Base-by-base conservation (phyloP, 2,888 invertebrate species). In the Orthonevra nobilis region DNA sequence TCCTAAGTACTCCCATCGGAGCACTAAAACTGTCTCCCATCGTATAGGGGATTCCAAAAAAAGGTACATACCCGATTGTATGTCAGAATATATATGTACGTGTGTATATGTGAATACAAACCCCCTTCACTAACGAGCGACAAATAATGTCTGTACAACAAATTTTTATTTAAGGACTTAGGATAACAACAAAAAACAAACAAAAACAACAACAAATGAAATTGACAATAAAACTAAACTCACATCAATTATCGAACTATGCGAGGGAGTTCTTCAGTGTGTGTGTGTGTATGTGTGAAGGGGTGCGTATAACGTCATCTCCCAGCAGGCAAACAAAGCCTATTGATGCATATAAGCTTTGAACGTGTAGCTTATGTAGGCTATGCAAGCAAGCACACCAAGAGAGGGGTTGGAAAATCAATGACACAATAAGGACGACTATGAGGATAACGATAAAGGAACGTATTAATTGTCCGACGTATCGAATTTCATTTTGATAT, bases 221-320 rank as follows among this genome's bases (percentile, higher is more conserved):
- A 75, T 56, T 64, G 63, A 52, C 69, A 56, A 75, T 75, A 69
- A 69, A 75, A 69, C 63, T 70, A 50, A 69, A 75, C 42, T 69
- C 75, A 42, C 54, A 56, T 63, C 63, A 70, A 75, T 75, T 69
- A 4, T 63, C 70, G 69, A 69, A 58, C 30, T 30, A 40, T 30
- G 48, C 5, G 23, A 17, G 48, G n/a, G 7, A 15, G 10, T 26
- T 6, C 19, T 36, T n/a, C 1, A 30, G 14, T 52, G 42, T 15
- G 9, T 9, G 7, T 64, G 50, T 23, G 14, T 14, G 36, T 28
- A n/a, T 38, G 54, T 15, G 54, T 38, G 26, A n/a, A n/a, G n/a
- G n/a, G n/a, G n/a, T n/a, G n/a, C n/a, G 20, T 42, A 38, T 15
- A 50, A 40, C 40, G 20, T 30, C 50, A 15, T 32, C 50, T 32